A percentile compares a stretch with the other conserved stretches of the same genome.
Evolutionary conservation across 2,888 invertebrate species (phyloP).

Genomic region (Tubulanus polymorphus): DNA sequence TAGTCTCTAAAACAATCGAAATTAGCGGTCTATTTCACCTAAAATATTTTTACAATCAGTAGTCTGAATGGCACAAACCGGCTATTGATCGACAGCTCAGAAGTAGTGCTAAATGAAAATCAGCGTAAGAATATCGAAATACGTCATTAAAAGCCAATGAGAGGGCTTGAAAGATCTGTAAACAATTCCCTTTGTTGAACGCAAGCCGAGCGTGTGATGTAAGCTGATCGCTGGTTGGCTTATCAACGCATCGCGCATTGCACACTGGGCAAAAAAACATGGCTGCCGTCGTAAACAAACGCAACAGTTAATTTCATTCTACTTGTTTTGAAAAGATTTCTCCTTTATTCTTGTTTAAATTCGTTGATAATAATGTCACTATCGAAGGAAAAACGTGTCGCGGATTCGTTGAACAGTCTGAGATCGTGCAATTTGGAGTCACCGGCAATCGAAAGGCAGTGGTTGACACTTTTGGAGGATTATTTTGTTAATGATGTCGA

Average conservation of each 20-base stretch:
- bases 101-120: too few relatives aligned
- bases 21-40: background rate
- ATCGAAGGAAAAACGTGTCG: background rate
- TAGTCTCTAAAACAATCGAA: background rate
- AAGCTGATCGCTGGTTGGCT: background rate
- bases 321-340: background rate
- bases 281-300: background rate
- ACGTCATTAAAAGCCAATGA: background rate
- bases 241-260: background rate
- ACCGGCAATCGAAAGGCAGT: background rate
- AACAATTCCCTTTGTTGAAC: conserved; percentile 1
- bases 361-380: background rate
- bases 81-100: too few relatives aligned
- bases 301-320: background rate
- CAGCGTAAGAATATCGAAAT: too few relatives aligned
- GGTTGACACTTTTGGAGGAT: background rate
- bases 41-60: background rate
- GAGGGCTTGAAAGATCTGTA: background rate
- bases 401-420: background rate
- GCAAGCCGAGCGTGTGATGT: too few relatives aligned
- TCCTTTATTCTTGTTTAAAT: background rate
- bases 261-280: background rate
- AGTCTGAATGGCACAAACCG: too few relatives aligned
- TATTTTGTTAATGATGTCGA: background rate
- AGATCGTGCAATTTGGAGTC: background rate